Base-by-base conservation (phyloP, 2,113 vertebrate genomes). In the Uria aalge region DNA sequence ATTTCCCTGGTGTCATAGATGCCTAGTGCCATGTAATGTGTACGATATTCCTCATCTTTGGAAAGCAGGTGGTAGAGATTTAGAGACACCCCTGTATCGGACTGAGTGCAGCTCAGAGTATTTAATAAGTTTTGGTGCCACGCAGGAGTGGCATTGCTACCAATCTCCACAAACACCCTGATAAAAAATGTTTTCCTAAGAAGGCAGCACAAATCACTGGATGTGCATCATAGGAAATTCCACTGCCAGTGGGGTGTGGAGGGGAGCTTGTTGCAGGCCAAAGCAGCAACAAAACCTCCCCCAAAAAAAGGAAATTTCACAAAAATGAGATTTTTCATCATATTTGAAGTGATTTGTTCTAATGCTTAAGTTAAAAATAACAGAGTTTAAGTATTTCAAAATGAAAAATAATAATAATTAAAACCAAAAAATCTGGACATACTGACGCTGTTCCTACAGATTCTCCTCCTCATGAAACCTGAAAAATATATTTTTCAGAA, bases 241-340 rank as follows among this genome's bases (percentile, higher is more conserved):
- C 10, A 30, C 22, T 75, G 26, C 15, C 0, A 3, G 17, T 1
- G 2, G 26, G 3, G 4, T 57, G 21, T 8, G 19, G 2, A 5
- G 34, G 14, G 41, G 10, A 86, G 12, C 19, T 59, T 60, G 17
- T 50, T 76, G 13, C 29, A 83, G 17, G 26, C 5, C 40, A 73
- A 34, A 86, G 6, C 22, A 57, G n/a, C 9, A 68, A 11, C 0
- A 18, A 30, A 72, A 66, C 19, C 27, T 7, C 5, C 11, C 6
- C 6, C 3, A 18, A 43, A 13, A 50, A 50, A 38, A 38, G 27
- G 4, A 47, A 14, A 20, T 62, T 15, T 62, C 32, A 14, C 3
- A 66, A 32, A 43, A 66, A 45, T 36, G 4, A 16, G 3, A n/a
- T 4, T 38, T 50, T 45, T 91, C 1, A 26, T 72, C 21, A 62